Evolutionary conservation across 1,140 invertebrate species (phyloP).

Genomic region (Aphaenogaster floridana): DNA sequence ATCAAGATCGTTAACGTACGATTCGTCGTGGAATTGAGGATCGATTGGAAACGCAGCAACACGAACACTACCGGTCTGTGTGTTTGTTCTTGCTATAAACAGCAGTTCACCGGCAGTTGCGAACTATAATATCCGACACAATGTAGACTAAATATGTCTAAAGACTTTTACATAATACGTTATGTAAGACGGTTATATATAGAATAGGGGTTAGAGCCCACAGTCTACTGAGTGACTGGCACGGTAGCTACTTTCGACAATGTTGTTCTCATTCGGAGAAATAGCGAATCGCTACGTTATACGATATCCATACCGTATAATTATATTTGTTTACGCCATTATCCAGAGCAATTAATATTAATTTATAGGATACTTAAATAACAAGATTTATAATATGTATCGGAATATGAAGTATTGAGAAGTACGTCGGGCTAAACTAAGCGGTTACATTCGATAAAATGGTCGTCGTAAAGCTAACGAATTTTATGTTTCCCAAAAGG

Average conservation of each 20-base stretch:
- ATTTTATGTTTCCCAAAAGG: conserved; percentile 20
- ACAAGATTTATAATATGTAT: neutral
- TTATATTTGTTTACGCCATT: neutral
- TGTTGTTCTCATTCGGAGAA: conserved; percentile 20
- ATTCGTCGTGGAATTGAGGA: conserved; percentile 65
- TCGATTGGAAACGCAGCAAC: conserved; percentile 30
- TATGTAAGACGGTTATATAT: conserved; percentile 26
- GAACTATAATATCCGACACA: conserved; percentile 25
- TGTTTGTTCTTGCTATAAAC: conserved; percentile 26
- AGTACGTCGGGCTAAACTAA: neutral
- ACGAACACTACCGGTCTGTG: neutral
- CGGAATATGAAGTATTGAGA: neutral
- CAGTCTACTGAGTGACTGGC: neutral
- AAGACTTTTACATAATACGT: conserved; percentile 44
- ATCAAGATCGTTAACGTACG: conserved; percentile 78
- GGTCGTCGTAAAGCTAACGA: conserved; percentile 35
- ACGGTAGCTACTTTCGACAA: conserved; percentile 37
- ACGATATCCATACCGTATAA: neutral
- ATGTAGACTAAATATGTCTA: conserved; percentile 28
- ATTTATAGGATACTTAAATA: neutral
- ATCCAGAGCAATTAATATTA: neutral
- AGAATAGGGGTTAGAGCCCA: conserved; percentile 27
- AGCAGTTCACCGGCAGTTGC: neutral
- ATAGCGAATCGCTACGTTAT: neutral
- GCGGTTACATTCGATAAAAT: neutral